Evolutionary conservation across 2,113 vertebrate genomes (phyloP), one percentile per base, ranked within the genome.

Genomic region (Ictalurus punctatus): DNA sequence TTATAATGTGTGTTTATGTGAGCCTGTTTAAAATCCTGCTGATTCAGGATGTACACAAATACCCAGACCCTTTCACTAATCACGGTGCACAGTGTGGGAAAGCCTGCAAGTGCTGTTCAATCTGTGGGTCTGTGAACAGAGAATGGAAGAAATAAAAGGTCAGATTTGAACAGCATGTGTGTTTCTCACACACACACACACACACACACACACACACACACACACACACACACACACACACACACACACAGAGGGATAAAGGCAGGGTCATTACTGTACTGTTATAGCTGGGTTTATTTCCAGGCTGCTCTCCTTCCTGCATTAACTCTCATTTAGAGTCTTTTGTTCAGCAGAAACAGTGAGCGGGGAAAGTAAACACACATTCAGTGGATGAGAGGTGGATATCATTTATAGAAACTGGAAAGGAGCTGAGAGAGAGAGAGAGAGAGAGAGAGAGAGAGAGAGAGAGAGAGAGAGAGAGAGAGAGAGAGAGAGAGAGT

Each of bases 241-340:
- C 6, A 48, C 6, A 48, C 6, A 7, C 6, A 48, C 6, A 34
- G 71, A 82, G 81, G 83, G 79, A 87, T 48, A 85, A 59, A 19
- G 84, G 88, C 91, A 87, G 83, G 61, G 89, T 91, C 93, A 94
- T 95, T 92, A 93, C 91, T 84, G 90, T 88, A 83, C 91, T 92
- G 93, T 94, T 94, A 94, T 83, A 16, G 87, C 85, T 89, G 89
- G 94, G 92, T 95, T 95, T 95, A 91, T 93, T 88, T 91, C 92
- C 91, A 85, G 86, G 85, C 91, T 82, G 48, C 86, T 82, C 78
- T 79, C 78, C 76, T 61, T 82, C 65, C 63, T 25, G 52, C 23
- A 23, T 54, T 61, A 12, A 73, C 65, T 54, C 78, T 17, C 65
- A 82, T 56, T 37, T 58, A 56, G 30, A 52, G 61, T 30, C 79